phyloP scores from a whole-genome alignment of 2,113 vertebrate genomes.

The Zosterops pallidus region DNA sequence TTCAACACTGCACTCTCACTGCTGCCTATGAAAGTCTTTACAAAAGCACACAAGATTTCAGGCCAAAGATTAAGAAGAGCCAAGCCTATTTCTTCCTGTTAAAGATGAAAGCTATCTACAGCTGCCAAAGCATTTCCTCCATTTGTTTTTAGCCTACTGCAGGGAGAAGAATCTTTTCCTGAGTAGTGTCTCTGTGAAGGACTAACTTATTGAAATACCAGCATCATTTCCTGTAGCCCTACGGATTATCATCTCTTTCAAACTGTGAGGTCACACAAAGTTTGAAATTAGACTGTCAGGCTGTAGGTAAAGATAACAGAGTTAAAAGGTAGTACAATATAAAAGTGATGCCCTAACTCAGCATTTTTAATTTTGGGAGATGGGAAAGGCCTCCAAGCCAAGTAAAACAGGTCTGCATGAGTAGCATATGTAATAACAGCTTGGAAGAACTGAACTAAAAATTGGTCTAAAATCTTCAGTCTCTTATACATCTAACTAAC shows the following conservation, averaged over 20 bases:
- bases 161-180: not conserved
- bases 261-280: not conserved
- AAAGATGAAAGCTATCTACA: not conserved
- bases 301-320: not conserved
- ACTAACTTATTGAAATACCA: not conserved
- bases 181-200: not conserved
- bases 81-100: constrained; percentile 10
- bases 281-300: not conserved
- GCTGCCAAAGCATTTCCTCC: constrained; percentile 21
- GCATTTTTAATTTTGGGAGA: not conserved
- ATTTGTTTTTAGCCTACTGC: not conserved
- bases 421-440: not conserved
- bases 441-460: not conserved
- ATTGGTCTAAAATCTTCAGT: not conserved
- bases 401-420: not conserved
- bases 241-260: not conserved
- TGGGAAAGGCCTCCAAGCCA: not conserved
- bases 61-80: not conserved
- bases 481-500: not conserved
- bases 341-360: not conserved
- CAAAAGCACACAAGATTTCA: not conserved
- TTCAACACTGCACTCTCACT: not conserved
- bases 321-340: not conserved
- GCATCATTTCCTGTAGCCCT: not conserved
- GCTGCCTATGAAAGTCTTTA: not conserved